phyloP scores from a whole-genome alignment of 1,140 invertebrate genomes.

The Micrasema minimum region DNA sequence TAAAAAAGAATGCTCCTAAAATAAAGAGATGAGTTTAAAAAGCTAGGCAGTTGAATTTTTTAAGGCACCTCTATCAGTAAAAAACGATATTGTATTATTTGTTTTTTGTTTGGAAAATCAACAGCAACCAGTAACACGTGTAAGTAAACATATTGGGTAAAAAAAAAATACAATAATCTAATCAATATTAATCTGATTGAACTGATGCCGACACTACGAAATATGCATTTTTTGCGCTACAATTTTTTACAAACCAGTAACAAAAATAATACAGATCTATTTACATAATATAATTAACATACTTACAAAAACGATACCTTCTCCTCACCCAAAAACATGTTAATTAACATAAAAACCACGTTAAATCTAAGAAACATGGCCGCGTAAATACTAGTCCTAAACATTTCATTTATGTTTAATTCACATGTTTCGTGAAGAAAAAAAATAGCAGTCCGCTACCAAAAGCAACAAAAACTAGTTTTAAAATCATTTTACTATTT shows the following conservation, averaged over 20 bases:
- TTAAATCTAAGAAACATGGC: constrained; percentile 14
- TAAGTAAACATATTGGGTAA: too few relatives aligned
- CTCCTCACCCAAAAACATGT: constrained; percentile 16
- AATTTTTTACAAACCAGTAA: background rate
- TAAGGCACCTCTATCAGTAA: too few relatives aligned
- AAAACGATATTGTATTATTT: too few relatives aligned
- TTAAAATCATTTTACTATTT: background rate
- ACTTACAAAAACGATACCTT: constrained; percentile 37
- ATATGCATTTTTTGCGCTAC: too few relatives aligned
- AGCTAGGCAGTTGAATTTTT: too few relatives aligned
- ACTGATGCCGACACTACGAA: too few relatives aligned
- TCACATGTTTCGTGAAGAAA: background rate
- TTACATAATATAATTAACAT: constrained; percentile 8
- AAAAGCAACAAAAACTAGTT: background rate
- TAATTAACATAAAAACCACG: background rate
- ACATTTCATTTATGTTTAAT: background rate
- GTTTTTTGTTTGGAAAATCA: too few relatives aligned
- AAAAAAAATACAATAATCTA: too few relatives aligned
- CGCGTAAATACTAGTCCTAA: background rate
- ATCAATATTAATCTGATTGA: too few relatives aligned
- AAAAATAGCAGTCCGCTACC: background rate
- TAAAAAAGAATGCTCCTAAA: too few relatives aligned
- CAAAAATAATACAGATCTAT: background rate
- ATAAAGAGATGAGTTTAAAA: too few relatives aligned
- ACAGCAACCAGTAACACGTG: too few relatives aligned